Percentiles rank a stretch among this genome's conserved stretches.
phyloP scores from a whole-genome alignment of 2,797 vertebrate genomes.

The Chloroceryle amazona region DNA sequence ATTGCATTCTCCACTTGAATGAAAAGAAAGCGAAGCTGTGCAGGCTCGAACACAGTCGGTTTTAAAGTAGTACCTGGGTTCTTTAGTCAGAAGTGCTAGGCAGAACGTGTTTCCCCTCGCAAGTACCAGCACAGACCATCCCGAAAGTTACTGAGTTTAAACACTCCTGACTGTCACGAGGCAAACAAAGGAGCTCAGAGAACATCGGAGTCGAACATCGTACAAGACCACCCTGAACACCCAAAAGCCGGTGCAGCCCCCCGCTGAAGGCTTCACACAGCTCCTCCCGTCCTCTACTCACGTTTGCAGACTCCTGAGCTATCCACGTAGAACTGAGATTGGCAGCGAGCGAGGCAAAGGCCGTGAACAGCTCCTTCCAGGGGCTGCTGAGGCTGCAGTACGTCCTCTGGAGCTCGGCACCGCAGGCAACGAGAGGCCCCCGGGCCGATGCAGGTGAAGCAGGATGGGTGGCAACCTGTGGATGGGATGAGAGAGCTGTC shows the following conservation, averaged over 20 bases:
- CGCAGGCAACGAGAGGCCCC: conserved; percentile 81
- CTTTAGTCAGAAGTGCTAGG: background rate
- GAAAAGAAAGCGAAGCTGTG: background rate
- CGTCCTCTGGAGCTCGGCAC: conserved; percentile 84
- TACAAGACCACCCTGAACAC: background rate
- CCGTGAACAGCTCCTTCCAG: conserved; percentile 61
- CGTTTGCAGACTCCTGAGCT: conserved; percentile 86
- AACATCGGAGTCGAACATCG: fast-evolving
- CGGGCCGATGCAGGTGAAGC: conserved; percentile 87
- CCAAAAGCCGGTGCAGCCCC: background rate
- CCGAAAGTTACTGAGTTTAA: background rate
- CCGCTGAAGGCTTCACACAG: background rate
- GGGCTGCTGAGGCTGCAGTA: conserved; percentile 75
- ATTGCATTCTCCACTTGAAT: background rate
- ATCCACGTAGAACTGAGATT: conserved; percentile 80
- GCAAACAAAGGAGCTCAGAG: background rate
- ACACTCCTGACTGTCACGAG: background rate
- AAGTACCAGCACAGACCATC: background rate
- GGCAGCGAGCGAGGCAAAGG: conserved; percentile 84
- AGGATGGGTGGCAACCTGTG: conserved; percentile 90
- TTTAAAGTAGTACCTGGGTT: background rate
- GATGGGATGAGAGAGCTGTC: background rate
- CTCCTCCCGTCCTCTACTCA: conserved; percentile 27
- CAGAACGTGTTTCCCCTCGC: background rate
- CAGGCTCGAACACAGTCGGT: background rate